Evolutionary conservation across 2,797 vertebrate species (phyloP).

Genomic region (Carduelis carduelis): DNA sequence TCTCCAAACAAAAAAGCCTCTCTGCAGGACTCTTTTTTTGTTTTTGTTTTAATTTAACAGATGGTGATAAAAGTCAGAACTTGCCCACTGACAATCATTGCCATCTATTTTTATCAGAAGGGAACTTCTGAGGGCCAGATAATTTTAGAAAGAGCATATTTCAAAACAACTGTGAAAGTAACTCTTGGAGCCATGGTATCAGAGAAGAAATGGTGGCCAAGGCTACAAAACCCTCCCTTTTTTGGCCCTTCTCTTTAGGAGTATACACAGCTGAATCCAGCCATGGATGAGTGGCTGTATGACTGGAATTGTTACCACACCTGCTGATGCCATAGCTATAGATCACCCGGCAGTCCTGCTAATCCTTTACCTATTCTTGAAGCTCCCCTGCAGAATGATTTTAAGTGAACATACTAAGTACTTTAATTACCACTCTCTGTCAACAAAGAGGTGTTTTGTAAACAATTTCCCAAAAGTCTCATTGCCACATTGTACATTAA

Average conservation of each 20-base stretch:
- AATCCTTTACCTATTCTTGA: background rate
- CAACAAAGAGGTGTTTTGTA: background rate
- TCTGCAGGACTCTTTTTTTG: background rate
- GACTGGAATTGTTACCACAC: fast-evolving
- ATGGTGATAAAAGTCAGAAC: background rate
- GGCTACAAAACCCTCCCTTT: background rate
- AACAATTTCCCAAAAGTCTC: background rate
- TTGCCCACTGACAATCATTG: background rate
- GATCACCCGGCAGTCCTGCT: background rate
- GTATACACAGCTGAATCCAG: background rate
- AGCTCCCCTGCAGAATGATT: background rate
- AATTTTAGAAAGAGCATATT: background rate
- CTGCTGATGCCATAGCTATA: background rate
- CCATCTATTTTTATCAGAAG: background rate
- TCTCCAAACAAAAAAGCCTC: background rate
- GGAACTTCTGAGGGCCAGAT: background rate
- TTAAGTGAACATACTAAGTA: background rate
- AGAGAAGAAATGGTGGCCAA: background rate
- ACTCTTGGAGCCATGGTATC: background rate
- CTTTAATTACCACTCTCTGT: background rate
- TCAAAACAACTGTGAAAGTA: background rate
- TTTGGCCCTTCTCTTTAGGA: background rate
- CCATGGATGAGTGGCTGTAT: background rate
- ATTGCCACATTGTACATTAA: background rate
- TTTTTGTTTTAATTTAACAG: background rate